Conservation (phyloP, 2,113 vertebrate genomes). For the Ciconia boyciana region DNA sequence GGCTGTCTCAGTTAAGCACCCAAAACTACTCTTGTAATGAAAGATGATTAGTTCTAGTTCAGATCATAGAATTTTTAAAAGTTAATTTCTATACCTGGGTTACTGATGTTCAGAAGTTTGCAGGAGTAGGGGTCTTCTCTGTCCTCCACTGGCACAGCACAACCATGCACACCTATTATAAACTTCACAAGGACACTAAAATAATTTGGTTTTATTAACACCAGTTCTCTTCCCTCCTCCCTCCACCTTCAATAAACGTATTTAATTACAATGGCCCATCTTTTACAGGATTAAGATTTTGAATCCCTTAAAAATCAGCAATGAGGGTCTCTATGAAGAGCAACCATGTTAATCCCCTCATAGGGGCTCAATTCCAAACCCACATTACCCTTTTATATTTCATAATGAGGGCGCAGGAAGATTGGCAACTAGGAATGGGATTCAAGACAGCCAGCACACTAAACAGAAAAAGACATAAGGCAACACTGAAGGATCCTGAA, state of each 20-base stretch:
- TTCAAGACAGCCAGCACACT: neutral
- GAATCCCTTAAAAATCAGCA: neutral
- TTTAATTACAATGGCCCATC: neutral
- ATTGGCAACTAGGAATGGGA: neutral
- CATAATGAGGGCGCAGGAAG: neutral
- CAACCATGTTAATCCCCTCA: neutral
- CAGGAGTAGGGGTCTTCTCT: constrained; percentile 95
- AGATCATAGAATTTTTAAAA: neutral
- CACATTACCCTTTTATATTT: neutral
- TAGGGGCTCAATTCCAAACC: neutral
- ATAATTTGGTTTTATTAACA: constrained; percentile 59
- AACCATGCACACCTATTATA: constrained; percentile 90
- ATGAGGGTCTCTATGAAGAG: neutral
- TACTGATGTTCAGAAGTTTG: constrained; percentile 88
- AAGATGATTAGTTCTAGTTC: neutral
- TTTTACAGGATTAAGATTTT: neutral
- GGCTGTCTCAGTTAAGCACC: neutral
- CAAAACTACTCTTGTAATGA: neutral
- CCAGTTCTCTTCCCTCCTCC: constrained; percentile 37
- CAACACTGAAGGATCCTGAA: neutral
- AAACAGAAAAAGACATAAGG: neutral
- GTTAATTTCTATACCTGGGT: constrained; percentile 78
- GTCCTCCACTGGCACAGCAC: constrained; percentile 90
- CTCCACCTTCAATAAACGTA: neutral
- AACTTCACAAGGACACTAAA: constrained; percentile 95